Percentiles rank a stretch among this genome's conserved stretches.
Conservation (phyloP, 2,113 vertebrate genomes). For the Corythaeola cristata region DNA sequence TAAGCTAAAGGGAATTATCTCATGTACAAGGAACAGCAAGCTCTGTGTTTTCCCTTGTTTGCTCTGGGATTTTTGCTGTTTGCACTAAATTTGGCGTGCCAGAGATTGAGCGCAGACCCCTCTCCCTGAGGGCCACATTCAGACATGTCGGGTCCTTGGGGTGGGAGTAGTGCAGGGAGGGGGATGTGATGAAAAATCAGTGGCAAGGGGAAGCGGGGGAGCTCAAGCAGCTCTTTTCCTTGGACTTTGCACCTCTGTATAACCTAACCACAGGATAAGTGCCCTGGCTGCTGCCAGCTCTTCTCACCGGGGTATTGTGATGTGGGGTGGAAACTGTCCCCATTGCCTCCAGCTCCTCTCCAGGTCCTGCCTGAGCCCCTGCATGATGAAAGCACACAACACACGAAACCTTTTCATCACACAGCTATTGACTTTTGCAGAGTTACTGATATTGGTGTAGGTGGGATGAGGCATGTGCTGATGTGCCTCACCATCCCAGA, state of each 20-base stretch:
- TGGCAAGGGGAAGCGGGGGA: background rate
- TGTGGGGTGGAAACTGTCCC: background rate
- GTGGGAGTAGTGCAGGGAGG: background rate
- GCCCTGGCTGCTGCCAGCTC: background rate
- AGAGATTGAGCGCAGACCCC: background rate
- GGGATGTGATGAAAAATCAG: background rate
- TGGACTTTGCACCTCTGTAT: background rate
- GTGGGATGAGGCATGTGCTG: background rate
- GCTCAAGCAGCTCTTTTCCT: background rate
- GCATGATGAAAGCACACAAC: background rate
- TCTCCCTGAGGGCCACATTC: background rate
- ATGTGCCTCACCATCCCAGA: background rate
- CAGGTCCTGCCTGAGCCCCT: background rate
- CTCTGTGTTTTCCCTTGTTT: constrained; percentile 11
- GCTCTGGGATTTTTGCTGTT: background rate
- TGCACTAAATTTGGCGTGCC: background rate
- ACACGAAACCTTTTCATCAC: background rate
- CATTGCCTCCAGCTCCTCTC: background rate
- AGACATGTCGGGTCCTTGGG: background rate
- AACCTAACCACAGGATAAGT: background rate
- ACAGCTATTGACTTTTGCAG: background rate
- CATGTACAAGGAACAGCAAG: background rate
- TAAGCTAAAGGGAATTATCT: background rate
- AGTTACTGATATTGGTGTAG: background rate
- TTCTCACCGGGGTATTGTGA: background rate